Conservation (phyloP, 2,113 vertebrate genomes). For the Sander lucioperca region DNA sequence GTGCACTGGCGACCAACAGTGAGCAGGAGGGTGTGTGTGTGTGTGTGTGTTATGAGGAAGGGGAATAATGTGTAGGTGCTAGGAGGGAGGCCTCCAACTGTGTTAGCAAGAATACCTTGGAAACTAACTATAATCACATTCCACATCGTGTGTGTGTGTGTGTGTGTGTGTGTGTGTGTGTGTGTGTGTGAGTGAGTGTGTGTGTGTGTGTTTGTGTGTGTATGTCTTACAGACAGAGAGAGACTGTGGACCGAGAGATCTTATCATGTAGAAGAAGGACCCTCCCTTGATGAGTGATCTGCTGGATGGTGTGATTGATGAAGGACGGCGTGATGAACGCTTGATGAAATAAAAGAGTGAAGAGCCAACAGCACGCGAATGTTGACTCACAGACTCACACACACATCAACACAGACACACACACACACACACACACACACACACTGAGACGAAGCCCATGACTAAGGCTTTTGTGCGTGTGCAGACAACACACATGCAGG, state of each 20-base stretch:
- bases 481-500: slow-evolving; percentile 19
- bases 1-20: slow-evolving; percentile 45
- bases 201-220: slow-evolving; percentile 14
- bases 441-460: slow-evolving; percentile 38
- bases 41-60: slow-evolving; percentile 54
- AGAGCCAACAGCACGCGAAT: slow-evolving; percentile 62
- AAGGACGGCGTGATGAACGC: slow-evolving; percentile 75
- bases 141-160: slow-evolving; percentile 33
- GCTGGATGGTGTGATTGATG: slow-evolving; percentile 75
- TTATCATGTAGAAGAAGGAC: slow-evolving; percentile 72
- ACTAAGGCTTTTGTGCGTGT: slow-evolving; percentile 47
- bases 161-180: slow-evolving; percentile 20
- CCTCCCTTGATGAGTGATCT: slow-evolving; percentile 69
- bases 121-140: slow-evolving; percentile 68
- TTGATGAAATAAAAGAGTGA: slow-evolving; percentile 80
- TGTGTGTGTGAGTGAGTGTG: slow-evolving; percentile 26
- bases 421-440: slow-evolving; percentile 10
- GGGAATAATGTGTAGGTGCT: slow-evolving; percentile 67
- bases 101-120: slow-evolving; percentile 62
- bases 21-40: slow-evolving; percentile 55
- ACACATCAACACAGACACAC: slow-evolving; percentile 9
- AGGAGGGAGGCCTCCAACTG: slow-evolving; percentile 59
- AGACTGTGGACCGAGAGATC: slow-evolving; percentile 61
- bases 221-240: slow-evolving; percentile 29
- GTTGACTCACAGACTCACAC: neutral